Base-by-base conservation (phyloP, 2,113 vertebrate genomes). In the Gallinago jamesoni region DNA sequence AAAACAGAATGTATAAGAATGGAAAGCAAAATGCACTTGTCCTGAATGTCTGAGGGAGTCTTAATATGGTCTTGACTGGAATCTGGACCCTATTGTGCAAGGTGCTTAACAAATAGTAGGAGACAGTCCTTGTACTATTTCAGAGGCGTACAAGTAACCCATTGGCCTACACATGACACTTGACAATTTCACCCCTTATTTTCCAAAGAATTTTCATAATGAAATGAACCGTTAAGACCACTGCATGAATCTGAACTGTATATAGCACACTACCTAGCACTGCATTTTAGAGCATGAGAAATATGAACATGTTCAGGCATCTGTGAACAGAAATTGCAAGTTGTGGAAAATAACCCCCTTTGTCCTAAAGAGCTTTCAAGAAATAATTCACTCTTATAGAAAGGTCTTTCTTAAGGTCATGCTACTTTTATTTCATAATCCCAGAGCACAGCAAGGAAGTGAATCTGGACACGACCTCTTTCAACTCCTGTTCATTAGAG, bases 401-500 rank as follows among this genome's bases (percentile, higher is more conserved):
- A 90, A 94, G 87, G 84, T 92, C 79, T 90, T 45, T 94, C 43
- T 89, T 73, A 68, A 92, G 76, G 92, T 95, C 95, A 87, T 55
- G 52, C 84, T 89, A 84, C 89, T 47, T 94, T 94, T 92, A 89
- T 94, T 96, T 92, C 63, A 74, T 74, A 96, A 92, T 92, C 63
- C 35, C 64, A 87, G 64, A 84, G 87, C 75, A 81, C 78, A 88
- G 91, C 67, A 88, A 95, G 79, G 47, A 96, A 96, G 67, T 82
- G 74, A 91, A 78, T 87, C 63, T 92, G 86, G 55, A 78, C 67
- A 64, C 0, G 56, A 96, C 70, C 87, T 84, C 92, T 95, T 96
- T 96, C 88, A 96, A 77, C 77, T 94, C 69, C 43, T 94, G 52
- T 88, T 97, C 85, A 80, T 94, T 83, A 76, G 79, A 95, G 84